Conservation (phyloP, 1,140 invertebrate species). For the Drosophila tropicalis region DNA sequence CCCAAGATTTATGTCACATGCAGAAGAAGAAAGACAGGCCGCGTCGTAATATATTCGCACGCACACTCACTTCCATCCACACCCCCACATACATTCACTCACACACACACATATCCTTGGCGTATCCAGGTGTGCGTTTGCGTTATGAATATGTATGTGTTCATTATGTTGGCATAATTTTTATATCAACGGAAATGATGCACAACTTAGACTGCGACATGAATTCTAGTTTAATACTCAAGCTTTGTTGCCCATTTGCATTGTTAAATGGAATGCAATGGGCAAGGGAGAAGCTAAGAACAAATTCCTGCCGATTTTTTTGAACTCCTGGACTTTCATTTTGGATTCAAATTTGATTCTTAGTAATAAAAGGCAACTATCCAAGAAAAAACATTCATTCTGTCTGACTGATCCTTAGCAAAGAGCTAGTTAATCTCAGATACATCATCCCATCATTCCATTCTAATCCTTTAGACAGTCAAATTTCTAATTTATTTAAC, state of each 20-base stretch:
- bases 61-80: slow-evolving; percentile 24
- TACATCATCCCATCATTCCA: no score
- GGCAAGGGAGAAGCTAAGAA: slow-evolving; percentile 7
- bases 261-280: slow-evolving; percentile 21
- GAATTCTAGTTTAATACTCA: slow-evolving; percentile 65
- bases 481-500: no score
- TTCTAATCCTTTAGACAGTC: no score
- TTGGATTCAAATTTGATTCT: neutral
- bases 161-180: slow-evolving; percentile 68
- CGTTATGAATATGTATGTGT: slow-evolving; percentile 78
- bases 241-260: slow-evolving; percentile 44
- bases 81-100: slow-evolving; percentile 21
- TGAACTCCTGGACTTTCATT: slow-evolving; percentile 26
- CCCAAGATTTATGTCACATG: slow-evolving; percentile 73
- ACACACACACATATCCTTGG: slow-evolving; percentile 25
- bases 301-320: slow-evolving; percentile 10
- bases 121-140: slow-evolving; percentile 33
- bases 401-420: no score
- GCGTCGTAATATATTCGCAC: slow-evolving; percentile 54
- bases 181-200: slow-evolving; percentile 71
- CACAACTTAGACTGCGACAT: slow-evolving; percentile 64
- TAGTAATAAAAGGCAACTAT: no score
- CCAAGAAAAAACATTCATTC: no score
- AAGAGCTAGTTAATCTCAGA: no score
- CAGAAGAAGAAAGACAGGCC: slow-evolving; percentile 50